Conservation (phyloP, 2,113 vertebrate genomes). For the Istiophorus platypterus region DNA sequence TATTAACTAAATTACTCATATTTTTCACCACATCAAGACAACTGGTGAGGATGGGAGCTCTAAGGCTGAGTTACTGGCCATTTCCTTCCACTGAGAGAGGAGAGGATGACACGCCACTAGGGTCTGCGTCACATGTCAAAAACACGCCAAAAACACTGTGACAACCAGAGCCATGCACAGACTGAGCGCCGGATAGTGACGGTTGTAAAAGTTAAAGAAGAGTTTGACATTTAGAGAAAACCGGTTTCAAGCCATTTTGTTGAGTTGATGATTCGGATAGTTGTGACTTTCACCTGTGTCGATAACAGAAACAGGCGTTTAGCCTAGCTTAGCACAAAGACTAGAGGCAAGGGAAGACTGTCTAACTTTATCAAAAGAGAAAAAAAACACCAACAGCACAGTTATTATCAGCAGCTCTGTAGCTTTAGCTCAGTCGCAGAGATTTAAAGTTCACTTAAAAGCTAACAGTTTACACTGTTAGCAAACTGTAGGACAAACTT, state of each 20-base stretch:
- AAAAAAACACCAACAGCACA: background rate
- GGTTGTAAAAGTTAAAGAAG: conserved; percentile 21
- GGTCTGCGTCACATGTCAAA: conserved; percentile 40
- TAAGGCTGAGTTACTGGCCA: conserved; percentile 53
- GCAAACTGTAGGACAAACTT: too few species aligned
- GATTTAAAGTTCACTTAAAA: too few species aligned
- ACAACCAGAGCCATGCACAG: conserved; percentile 31
- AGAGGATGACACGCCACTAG: conserved; percentile 9
- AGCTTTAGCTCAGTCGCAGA: too few species aligned
- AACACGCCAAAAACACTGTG: conserved; percentile 38
- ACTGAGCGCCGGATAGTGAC: conserved; percentile 33
- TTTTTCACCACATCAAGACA: conserved; percentile 25
- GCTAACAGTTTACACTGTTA: too few species aligned
- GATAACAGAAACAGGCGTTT: background rate
- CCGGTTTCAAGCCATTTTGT: background rate
- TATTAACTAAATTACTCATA: background rate
- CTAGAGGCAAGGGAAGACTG: background rate
- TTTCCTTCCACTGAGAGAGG: conserved; percentile 46
- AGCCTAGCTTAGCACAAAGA: conserved; percentile 35
- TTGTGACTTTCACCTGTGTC: background rate
- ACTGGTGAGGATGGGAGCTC: conserved; percentile 13
- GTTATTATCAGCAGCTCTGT: background rate
- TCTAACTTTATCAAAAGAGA: background rate
- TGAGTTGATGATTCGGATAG: background rate
- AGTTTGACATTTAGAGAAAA: conserved; percentile 8